Conservation (phyloP, 2,113 vertebrate genomes). For the Calypte anna region DNA sequence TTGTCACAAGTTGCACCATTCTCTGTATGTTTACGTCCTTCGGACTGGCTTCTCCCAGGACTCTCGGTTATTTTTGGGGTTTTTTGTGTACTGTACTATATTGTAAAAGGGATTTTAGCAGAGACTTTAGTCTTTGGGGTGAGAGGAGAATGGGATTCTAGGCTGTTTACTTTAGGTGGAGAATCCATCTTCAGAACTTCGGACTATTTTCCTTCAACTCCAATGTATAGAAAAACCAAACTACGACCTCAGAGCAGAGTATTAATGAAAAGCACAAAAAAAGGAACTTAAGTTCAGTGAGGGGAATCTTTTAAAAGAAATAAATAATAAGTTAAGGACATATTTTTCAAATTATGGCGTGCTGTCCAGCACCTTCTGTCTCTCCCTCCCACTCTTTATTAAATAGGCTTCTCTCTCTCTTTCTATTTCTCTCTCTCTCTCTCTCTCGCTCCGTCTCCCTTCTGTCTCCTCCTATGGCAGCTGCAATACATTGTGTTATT, state of each 20-base stretch:
- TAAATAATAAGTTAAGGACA: conserved; percentile 78
- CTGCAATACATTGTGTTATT: conserved; percentile 81
- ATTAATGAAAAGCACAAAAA: conserved; percentile 99
- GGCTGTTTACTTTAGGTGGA: conserved; percentile 94
- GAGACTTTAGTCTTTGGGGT: conserved; percentile 89
- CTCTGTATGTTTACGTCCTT: conserved; percentile 92
- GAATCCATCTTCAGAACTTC: conserved; percentile 83
- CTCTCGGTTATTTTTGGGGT: conserved; percentile 79
- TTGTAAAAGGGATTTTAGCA: conserved; percentile 99
- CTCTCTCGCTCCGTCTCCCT: conserved; percentile 49
- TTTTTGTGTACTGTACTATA: conserved; percentile 94
- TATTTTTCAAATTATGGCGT: conserved; percentile 79
- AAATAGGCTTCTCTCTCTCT: conserved; percentile 64
- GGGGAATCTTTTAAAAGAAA: conserved; percentile 80
- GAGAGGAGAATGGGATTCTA: conserved; percentile 85
- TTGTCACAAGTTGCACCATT: conserved; percentile 89
- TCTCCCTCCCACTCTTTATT: conserved; percentile 74
- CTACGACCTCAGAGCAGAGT: conserved; percentile 99
- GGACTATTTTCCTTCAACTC: conserved; percentile 93
- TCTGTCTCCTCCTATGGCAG: conserved; percentile 76
- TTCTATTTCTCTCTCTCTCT: conserved; percentile 72
- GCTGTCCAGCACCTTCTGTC: conserved; percentile 78
- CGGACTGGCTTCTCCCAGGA: conserved; percentile 89
- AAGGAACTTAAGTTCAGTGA: conserved; percentile 90
- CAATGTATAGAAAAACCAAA: conserved; percentile 99